Conservation (phyloP, 2,888 invertebrate species). For the Bombylius discolor region DNA sequence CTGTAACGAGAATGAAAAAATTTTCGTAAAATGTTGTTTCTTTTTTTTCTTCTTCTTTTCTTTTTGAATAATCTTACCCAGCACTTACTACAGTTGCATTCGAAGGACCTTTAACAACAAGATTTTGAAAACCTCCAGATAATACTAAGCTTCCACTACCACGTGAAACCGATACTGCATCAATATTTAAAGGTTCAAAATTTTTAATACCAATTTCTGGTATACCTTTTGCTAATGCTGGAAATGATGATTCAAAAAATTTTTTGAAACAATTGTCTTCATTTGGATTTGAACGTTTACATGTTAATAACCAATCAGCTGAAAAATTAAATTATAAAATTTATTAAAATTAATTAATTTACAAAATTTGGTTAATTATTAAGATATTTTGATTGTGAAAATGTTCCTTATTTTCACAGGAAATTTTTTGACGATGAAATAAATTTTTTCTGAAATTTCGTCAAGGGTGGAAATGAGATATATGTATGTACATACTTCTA, state of each 20-base stretch:
- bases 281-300: constrained; percentile 40
- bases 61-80: constrained; percentile 19
- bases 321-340: constrained; percentile 24
- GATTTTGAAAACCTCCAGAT: constrained; percentile 42
- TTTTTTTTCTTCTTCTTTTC: not conserved
- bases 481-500: no score
- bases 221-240: constrained; percentile 43
- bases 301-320: constrained; percentile 43
- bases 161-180: constrained; percentile 42
- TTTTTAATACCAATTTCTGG: constrained; percentile 45
- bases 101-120: constrained; percentile 43
- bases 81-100: constrained; percentile 39
- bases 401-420: no score
- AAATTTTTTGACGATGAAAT: no score
- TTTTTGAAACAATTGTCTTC: constrained; percentile 41
- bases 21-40: not conserved
- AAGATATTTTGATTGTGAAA: no score
- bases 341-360: no score
- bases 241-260: constrained; percentile 43
- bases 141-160: constrained; percentile 42
- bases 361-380: no score
- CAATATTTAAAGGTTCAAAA: constrained; percentile 44
- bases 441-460: no score
- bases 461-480: no score
- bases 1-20: constrained; percentile 24